phyloP scores from a whole-genome alignment of 2,113 vertebrate species.

The Isichthys henryi region DNA sequence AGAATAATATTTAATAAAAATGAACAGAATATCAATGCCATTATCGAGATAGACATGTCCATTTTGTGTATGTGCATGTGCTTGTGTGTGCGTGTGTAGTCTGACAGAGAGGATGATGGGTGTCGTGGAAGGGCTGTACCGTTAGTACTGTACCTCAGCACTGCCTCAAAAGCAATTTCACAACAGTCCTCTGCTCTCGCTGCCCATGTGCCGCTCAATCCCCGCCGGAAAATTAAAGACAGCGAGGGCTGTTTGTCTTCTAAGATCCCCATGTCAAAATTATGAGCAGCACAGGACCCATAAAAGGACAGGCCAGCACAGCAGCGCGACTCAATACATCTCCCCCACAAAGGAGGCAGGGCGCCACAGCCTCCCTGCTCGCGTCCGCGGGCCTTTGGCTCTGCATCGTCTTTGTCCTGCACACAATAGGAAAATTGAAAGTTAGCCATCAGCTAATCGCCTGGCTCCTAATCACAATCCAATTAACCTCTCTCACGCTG shows the following conservation, averaged over 20 bases:
- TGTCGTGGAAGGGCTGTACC: neutral
- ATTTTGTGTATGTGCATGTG: neutral
- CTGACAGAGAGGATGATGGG: neutral
- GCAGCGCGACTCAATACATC: neutral
- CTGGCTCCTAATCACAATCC: slow-evolving; percentile 67
- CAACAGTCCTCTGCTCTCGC: neutral
- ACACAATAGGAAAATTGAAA: slow-evolving; percentile 69
- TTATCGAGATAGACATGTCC: neutral
- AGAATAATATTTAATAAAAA: neutral
- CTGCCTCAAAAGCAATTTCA: slow-evolving; percentile 21
- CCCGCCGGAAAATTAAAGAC: slow-evolving; percentile 35
- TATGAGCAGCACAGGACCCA: slow-evolving; percentile 27
- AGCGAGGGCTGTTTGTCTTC: slow-evolving; percentile 21
- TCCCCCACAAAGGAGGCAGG: neutral
- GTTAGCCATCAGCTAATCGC: slow-evolving; percentile 71
- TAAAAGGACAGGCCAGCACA: slow-evolving; percentile 9
- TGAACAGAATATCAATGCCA: neutral
- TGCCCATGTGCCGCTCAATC: slow-evolving; percentile 23
- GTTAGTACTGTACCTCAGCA: neutral
- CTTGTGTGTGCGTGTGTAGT: neutral
- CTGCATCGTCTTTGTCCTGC: slow-evolving; percentile 60
- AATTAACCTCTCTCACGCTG: slow-evolving; percentile 65
- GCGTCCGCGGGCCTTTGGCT: slow-evolving; percentile 43
- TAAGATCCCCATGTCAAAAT: slow-evolving; percentile 30
- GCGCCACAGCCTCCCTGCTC: slow-evolving; percentile 10